Evolutionary conservation across 2,888 invertebrate species (phyloP).

Genomic region (Automeris io): DNA sequence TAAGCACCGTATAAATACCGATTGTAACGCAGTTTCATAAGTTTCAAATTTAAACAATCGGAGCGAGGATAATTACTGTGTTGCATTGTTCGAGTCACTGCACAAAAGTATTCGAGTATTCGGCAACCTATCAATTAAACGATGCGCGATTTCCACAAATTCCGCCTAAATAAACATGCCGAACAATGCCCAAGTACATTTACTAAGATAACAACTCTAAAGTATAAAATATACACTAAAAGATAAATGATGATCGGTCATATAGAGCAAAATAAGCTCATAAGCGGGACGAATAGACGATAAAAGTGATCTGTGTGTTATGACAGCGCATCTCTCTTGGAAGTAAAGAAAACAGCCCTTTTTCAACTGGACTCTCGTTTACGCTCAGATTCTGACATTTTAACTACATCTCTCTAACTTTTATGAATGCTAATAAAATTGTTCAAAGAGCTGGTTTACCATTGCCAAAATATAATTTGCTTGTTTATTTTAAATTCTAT

Average conservation of each 20-base stretch:
- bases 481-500: constrained; percentile 17
- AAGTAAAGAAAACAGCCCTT: constrained; percentile 69
- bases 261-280: constrained; percentile 64
- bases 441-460: constrained; percentile 62
- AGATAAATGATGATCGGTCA: constrained; percentile 54
- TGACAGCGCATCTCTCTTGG: constrained; percentile 44
- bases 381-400: constrained; percentile 69
- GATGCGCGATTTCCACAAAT: constrained; percentile 42
- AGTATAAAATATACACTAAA: constrained; percentile 31
- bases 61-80: constrained; percentile 62
- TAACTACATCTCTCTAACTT: constrained; percentile 65
- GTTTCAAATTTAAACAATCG: constrained; percentile 70
- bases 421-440: constrained; percentile 64
- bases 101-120: constrained; percentile 71
- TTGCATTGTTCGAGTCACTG: constrained; percentile 68
- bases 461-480: constrained; percentile 49
- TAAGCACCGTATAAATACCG: constrained; percentile 44
- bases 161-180: constrained; percentile 62
- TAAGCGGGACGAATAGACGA: constrained; percentile 63
- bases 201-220: constrained; percentile 58
- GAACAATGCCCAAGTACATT: constrained; percentile 37
- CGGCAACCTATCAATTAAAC: constrained; percentile 64
- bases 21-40: constrained; percentile 61
- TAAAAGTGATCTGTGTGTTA: constrained; percentile 59
- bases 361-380: constrained; percentile 62